Evolutionary conservation across 2,888 invertebrate species (phyloP).

Genomic region (Xylota sylvarum): DNA sequence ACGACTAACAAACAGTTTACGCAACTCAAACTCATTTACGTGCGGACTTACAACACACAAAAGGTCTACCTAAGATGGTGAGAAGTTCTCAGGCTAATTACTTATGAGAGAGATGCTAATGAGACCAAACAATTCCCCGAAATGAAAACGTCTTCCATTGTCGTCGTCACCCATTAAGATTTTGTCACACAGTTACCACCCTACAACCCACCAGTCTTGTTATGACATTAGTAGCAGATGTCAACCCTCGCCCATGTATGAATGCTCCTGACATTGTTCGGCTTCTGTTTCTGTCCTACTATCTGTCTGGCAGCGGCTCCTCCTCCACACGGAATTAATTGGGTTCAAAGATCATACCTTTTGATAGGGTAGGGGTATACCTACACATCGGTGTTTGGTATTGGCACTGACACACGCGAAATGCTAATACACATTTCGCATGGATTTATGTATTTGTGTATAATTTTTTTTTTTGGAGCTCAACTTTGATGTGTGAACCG

Average conservation of each 20-base stretch:
- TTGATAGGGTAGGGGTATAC: conserved; percentile 28
- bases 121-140: conserved; percentile 27
- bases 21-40: neutral
- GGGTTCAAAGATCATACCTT: conserved; percentile 55
- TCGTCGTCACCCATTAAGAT: neutral
- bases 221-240: conserved; percentile 33
- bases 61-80: conserved; percentile 11
- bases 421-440: conserved; percentile 17
- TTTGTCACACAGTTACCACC: neutral
- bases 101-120: conserved; percentile 43
- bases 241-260: conserved; percentile 30
- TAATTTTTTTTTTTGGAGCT: conserved; percentile 8
- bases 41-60: conserved; percentile 2
- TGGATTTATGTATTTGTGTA: neutral
- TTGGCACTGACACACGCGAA: conserved; percentile 39
- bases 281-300: conserved; percentile 5
- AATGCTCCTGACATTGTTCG: conserved; percentile 20
- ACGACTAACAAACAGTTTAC: conserved; percentile 15
- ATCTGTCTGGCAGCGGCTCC: conserved; percentile 6
- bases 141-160: neutral
- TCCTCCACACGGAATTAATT: conserved; percentile 19
- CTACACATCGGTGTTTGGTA: conserved; percentile 38
- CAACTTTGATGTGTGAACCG: conserved; percentile 47
- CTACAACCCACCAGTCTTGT: conserved; percentile 8
- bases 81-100: conserved; percentile 47